Percentiles rank a stretch among this genome's conserved stretches.
These are phyloP conservation scores for Cheiracanthium punctorium DNA, from an alignment of 2,888 invertebrate species.

Conservation along the genomic window DNA sequence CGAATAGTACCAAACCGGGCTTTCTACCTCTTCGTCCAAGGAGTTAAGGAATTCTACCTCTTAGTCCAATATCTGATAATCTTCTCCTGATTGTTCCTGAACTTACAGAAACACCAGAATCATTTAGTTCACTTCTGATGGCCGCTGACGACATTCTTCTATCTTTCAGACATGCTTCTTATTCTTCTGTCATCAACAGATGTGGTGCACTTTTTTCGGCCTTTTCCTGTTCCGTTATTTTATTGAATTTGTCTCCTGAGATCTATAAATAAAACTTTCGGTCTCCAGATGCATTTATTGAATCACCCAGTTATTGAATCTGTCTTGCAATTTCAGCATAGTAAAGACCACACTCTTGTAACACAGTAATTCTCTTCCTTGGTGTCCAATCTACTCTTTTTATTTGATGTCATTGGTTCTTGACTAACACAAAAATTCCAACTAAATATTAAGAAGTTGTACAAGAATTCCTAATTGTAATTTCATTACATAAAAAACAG, in stretches of 20 bases:
- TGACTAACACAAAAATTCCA: too few relatives aligned
- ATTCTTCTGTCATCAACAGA: not conserved
- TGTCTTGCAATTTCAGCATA: not conserved
- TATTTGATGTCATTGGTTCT: not conserved
- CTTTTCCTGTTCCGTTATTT: not conserved
- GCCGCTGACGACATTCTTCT: not conserved
- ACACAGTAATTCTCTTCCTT: not conserved
- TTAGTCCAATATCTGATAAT: not conserved
- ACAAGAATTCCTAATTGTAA: not conserved
- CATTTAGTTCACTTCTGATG: not conserved
- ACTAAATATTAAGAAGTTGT: not conserved
- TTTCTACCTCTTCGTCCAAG: too few relatives aligned
- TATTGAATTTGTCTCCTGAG: not conserved
- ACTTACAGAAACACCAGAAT: not conserved
- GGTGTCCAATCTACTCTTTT: not conserved
- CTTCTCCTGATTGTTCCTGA: not conserved
- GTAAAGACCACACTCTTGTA: not conserved
- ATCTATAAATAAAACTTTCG: not conserved
- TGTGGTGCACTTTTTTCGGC: not conserved
- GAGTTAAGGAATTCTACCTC: not conserved
- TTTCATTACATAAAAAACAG: not conserved
- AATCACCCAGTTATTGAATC: not conserved
- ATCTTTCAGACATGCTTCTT: not conserved
- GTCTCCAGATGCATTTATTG: not conserved
- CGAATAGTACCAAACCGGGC: too few relatives aligned